Evolutionary conservation across 2,113 vertebrate species (phyloP).

Genomic region (Elephantulus edwardii): DNA sequence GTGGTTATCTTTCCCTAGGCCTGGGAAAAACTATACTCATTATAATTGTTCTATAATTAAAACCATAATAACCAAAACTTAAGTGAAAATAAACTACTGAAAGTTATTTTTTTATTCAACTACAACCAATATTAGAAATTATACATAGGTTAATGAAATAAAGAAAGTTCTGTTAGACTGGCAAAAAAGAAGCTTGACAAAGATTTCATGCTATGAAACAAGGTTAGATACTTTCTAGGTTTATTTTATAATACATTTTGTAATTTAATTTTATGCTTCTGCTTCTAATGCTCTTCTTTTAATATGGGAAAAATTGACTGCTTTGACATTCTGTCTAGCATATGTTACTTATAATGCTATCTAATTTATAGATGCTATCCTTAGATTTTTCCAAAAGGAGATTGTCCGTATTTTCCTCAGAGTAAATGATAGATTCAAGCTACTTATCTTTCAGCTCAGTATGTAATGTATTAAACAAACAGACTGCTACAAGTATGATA

Average conservation of each 20-base stretch:
- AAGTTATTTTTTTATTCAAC: too few species aligned
- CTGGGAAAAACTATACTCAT: too few species aligned
- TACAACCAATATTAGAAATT: too few species aligned
- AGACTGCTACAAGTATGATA: background rate
- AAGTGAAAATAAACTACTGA: too few species aligned
- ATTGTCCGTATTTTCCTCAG: too few species aligned
- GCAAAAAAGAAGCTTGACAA: background rate
- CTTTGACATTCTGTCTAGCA: background rate
- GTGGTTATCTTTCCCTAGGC: too few species aligned
- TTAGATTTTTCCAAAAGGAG: background rate
- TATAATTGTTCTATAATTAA: too few species aligned
- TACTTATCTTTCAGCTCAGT: too few species aligned
- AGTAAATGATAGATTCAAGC: too few species aligned
- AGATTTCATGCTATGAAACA: background rate
- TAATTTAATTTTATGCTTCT: background rate
- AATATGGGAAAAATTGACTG: background rate
- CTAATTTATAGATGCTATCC: background rate
- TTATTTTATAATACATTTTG: background rate
- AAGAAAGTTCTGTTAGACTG: background rate
- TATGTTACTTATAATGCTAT: background rate
- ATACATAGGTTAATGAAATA: too few species aligned
- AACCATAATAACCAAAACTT: too few species aligned
- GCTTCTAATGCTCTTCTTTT: background rate
- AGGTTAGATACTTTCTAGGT: background rate
- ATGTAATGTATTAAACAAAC: too few species aligned